A percentile compares a stretch with the other conserved stretches of the same genome.
Conservation (phyloP, 2,888 invertebrate genomes). For the Acronicta alni region DNA sequence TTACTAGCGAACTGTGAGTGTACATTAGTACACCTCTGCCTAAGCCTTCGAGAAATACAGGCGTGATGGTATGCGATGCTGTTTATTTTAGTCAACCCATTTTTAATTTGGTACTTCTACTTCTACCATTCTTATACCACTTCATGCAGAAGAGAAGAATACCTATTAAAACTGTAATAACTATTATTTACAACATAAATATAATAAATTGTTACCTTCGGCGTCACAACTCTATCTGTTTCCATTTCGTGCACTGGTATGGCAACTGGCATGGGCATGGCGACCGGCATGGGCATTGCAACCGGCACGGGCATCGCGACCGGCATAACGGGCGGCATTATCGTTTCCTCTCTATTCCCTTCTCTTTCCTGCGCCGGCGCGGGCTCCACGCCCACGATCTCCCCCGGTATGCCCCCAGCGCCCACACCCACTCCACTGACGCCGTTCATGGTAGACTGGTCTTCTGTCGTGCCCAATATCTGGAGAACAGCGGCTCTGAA, state of each 20-base stretch:
- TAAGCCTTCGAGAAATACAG: no score
- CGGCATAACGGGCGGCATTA: conserved; percentile 31
- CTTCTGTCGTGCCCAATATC: conserved; percentile 92
- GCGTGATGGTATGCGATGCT: no score
- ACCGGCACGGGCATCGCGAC: conserved; percentile 5
- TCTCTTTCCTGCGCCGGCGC: conserved; percentile 75
- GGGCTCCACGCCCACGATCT: conserved; percentile 90
- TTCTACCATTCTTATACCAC: no score
- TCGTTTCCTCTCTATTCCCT: conserved; percentile 37
- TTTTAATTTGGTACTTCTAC: no score
- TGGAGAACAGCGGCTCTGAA: conserved; percentile 94
- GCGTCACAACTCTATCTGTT: conserved; percentile 65
- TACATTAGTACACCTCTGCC: no score
- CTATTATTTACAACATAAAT: no score
- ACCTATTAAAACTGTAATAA: no score
- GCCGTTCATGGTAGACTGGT: conserved; percentile 90
- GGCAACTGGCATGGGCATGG: conserved; percentile 39
- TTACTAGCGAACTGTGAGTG: no score
- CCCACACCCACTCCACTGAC: conserved; percentile 89
- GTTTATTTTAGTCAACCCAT: no score
- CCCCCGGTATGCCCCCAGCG: conserved; percentile 90
- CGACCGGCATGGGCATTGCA: conserved; percentile 44
- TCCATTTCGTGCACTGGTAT: conserved; percentile 53
- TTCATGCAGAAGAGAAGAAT: no score
- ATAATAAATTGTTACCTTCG: no score